These are phyloP conservation scores for Antrozous pallidus DNA, from an alignment of 2,797 vertebrate genomes.

Conservation along the genomic window DNA sequence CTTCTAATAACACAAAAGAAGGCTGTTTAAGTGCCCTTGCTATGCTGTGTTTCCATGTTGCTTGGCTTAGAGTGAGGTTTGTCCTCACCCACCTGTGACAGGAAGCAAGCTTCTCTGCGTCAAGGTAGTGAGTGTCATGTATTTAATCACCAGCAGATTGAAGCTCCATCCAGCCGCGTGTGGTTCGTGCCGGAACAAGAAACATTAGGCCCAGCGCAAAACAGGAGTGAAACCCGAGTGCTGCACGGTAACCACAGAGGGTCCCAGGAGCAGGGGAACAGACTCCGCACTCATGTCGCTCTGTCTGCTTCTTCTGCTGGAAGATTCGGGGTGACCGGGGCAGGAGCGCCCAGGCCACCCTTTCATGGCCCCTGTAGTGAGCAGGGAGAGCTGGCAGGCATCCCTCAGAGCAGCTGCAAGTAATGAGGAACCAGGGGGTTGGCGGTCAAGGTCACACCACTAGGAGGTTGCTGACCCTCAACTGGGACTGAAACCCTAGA, in stretches of 20 bases:
- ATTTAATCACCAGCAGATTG: conserved; percentile 31
- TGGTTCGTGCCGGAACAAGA: background rate
- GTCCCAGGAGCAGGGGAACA: background rate
- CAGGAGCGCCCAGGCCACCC: background rate
- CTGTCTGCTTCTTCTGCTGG: background rate
- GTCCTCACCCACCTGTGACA: background rate
- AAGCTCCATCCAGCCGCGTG: background rate
- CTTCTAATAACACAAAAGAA: background rate
- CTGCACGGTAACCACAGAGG: conserved; percentile 1
- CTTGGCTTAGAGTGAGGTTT: background rate
- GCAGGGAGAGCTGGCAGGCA: background rate
- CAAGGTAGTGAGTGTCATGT: background rate
- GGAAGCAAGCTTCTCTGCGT: background rate
- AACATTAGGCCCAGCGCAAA: background rate
- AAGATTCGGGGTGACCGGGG: background rate
- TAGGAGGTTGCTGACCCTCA: background rate
- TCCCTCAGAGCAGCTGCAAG: background rate
- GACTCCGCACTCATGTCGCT: background rate
- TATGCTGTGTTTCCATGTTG: background rate
- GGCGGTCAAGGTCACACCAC: background rate
- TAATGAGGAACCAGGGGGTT: conserved; percentile 2
- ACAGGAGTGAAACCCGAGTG: background rate
- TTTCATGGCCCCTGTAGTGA: background rate
- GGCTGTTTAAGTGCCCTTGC: background rate
- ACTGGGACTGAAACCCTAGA: conserved; percentile 5